Conservation (phyloP, 2,888 invertebrate species). For the Petrolisthes cinctipes region DNA sequence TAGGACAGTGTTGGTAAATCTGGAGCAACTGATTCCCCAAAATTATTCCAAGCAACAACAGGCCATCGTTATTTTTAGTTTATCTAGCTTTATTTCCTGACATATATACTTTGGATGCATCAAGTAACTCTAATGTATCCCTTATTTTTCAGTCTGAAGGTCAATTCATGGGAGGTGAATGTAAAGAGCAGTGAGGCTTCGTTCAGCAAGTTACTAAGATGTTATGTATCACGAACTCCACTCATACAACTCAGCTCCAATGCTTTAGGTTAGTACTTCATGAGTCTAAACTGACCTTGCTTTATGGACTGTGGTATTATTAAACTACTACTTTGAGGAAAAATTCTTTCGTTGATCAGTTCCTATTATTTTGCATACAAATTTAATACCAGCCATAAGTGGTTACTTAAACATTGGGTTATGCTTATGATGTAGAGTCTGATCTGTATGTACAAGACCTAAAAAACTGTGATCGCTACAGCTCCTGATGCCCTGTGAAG, state of each 20-base stretch:
- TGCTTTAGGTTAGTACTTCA: not conserved
- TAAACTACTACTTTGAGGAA: not conserved
- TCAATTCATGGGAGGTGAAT: slow-evolving; percentile 26
- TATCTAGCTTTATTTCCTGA: not conserved
- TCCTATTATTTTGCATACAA: too few relatives aligned
- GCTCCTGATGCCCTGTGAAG: too few relatives aligned
- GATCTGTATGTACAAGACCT: too few relatives aligned
- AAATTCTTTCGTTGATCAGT: too few relatives aligned
- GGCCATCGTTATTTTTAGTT: too few relatives aligned
- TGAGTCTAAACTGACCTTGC: not conserved
- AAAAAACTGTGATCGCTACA: too few relatives aligned
- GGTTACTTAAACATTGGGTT: too few relatives aligned
- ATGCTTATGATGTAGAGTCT: too few relatives aligned
- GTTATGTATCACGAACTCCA: slow-evolving; percentile 18
- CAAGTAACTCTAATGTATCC: not conserved
- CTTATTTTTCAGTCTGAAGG: slow-evolving; percentile 34
- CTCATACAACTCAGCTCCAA: slow-evolving; percentile 19
- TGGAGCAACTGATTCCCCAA: too few relatives aligned
- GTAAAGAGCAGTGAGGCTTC: slow-evolving; percentile 14
- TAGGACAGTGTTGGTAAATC: not conserved
- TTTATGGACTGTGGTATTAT: not conserved
- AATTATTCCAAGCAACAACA: too few relatives aligned
- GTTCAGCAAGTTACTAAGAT: slow-evolving; percentile 19
- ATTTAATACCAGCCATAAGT: too few relatives aligned
- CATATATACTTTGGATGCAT: not conserved